Evolutionary conservation across 2,113 vertebrate species (phyloP).

Genomic region (Gymnobelideus leadbeateri): DNA sequence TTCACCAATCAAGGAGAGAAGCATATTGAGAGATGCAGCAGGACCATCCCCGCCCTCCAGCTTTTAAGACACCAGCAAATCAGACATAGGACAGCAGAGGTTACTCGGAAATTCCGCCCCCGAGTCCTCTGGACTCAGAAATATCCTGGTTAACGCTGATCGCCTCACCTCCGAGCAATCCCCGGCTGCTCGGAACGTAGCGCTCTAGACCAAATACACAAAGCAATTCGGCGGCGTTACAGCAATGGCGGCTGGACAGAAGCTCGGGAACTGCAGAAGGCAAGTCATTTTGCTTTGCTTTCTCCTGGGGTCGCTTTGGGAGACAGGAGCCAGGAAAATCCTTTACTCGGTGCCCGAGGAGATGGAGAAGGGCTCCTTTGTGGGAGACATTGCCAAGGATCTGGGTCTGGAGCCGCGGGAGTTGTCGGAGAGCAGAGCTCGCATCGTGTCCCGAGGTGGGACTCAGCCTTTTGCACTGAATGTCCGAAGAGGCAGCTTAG

Average conservation of each 20-base stretch:
- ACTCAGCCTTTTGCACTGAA: conserved; percentile 73
- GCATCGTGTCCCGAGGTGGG: conserved; percentile 72
- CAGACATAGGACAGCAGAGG: background rate
- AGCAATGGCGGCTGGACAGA: background rate
- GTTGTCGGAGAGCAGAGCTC: conserved; percentile 62
- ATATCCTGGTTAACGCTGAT: background rate
- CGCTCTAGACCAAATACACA: background rate
- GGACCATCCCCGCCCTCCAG: background rate
- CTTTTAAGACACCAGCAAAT: background rate
- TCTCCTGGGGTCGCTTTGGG: background rate
- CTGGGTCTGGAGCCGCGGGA: conserved; percentile 73
- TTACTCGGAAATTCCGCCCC: background rate
- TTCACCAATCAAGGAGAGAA: background rate
- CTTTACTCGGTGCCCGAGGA: conserved; percentile 76
- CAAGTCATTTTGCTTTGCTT: background rate
- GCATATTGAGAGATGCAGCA: background rate
- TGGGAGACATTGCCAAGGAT: conserved; percentile 76
- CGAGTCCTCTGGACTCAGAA: background rate
- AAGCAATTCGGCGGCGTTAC: background rate
- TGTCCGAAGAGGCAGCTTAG: conserved; percentile 70
- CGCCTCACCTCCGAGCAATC: background rate
- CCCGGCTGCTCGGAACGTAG: background rate
- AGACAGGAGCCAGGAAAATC: conserved; percentile 7
- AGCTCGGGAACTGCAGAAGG: background rate
- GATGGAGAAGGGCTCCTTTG: conserved; percentile 76